Evolutionary conservation across 2,888 invertebrate genomes (phyloP).

Genomic region (Lydus trimaculatus): DNA sequence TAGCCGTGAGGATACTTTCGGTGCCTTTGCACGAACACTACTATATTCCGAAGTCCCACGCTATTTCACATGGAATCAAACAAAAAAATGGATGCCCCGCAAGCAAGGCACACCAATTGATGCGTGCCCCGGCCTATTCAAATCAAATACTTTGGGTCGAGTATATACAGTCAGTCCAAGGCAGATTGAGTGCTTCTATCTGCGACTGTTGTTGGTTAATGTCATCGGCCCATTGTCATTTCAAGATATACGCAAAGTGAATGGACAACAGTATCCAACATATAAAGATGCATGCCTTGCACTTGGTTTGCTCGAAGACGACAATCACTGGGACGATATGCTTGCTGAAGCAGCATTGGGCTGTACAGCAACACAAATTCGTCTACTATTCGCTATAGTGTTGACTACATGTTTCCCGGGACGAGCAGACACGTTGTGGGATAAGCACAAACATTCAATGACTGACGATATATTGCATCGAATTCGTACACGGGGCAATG

Average conservation of each 20-base stretch:
- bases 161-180: slow-evolving; percentile 48
- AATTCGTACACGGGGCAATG: slow-evolving; percentile 38
- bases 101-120: slow-evolving; percentile 21
- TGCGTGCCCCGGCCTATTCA: slow-evolving; percentile 34
- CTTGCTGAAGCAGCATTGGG: slow-evolving; percentile 33
- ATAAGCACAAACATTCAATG: slow-evolving; percentile 41
- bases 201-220: slow-evolving; percentile 46
- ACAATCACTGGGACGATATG: slow-evolving; percentile 39
- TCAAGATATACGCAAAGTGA: slow-evolving; percentile 49
- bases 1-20: background rate
- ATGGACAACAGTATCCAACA: slow-evolving; percentile 49
- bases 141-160: slow-evolving; percentile 42
- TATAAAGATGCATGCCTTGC: slow-evolving; percentile 48
- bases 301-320: slow-evolving; percentile 43
- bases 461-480: slow-evolving; percentile 41
- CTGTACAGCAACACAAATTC: slow-evolving; percentile 33
- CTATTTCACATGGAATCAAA: slow-evolving; percentile 37
- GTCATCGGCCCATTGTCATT: slow-evolving; percentile 51
- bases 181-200: slow-evolving; percentile 47
- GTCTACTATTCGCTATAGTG: slow-evolving; percentile 40
- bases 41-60: slow-evolving; percentile 50
- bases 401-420: slow-evolving; percentile 38
- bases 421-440: slow-evolving; percentile 39
- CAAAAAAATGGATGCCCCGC: slow-evolving; percentile 49
- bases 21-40: slow-evolving; percentile 44